Evolutionary conservation across 2,888 invertebrate genomes (phyloP).

Genomic region (Lithosia quadra): DNA sequence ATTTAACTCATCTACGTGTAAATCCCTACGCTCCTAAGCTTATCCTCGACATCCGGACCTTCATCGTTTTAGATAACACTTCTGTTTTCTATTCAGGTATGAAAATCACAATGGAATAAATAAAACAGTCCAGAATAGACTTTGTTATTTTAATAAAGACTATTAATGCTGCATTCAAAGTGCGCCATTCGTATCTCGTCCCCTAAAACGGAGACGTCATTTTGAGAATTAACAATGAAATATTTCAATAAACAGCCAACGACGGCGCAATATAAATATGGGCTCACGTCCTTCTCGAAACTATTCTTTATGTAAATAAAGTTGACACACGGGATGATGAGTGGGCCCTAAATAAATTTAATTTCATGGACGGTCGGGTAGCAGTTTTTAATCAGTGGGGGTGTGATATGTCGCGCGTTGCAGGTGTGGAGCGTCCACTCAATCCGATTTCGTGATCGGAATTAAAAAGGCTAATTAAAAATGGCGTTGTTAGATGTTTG

Average conservation of each 20-base stretch:
- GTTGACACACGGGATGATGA: conserved; percentile 78
- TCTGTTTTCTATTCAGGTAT: conserved; percentile 62
- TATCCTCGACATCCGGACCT: conserved; percentile 73
- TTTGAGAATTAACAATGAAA: conserved; percentile 84
- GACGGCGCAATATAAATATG: conserved; percentile 81
- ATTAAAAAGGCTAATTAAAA: conserved; percentile 68
- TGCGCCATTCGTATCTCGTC: conserved; percentile 70
- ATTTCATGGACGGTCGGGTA: conserved; percentile 76
- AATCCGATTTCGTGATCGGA: conserved; percentile 64
- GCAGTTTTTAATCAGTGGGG: conserved; percentile 75
- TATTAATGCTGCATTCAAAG: conserved; percentile 76
- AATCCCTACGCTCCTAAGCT: conserved; percentile 67
- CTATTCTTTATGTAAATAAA: conserved; percentile 83
- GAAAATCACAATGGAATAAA: conserved; percentile 58
- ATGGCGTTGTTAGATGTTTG: conserved; percentile 26
- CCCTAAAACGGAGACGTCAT: conserved; percentile 72
- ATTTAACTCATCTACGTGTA: conserved; percentile 72
- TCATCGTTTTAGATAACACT: conserved; percentile 58
- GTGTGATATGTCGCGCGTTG: conserved; percentile 66
- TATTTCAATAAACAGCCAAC: conserved; percentile 82
- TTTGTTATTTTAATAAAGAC: conserved; percentile 84
- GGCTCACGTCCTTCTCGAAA: conserved; percentile 77
- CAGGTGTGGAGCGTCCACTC: conserved; percentile 66
- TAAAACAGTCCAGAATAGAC: conserved; percentile 54
- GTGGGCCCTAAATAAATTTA: conserved; percentile 84